A percentile compares a stretch with the other conserved stretches of the same genome.
These are phyloP conservation scores for Cotesia vestalis DNA, from an alignment of 1,140 invertebrate genomes.

Conservation along the genomic window DNA sequence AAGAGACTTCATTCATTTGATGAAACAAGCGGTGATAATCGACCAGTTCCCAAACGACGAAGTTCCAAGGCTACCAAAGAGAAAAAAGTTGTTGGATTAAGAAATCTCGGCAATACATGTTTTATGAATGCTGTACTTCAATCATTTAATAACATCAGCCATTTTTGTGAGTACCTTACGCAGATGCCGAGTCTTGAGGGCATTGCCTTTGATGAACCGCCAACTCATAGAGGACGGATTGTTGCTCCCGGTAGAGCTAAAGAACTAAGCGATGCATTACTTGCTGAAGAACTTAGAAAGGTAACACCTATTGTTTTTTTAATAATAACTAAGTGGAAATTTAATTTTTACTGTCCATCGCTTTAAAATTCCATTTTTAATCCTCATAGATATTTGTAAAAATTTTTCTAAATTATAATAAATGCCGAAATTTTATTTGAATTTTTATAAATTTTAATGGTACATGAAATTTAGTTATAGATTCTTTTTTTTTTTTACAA, in stretches of 20 bases:
- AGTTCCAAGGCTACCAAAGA: constrained; percentile 65
- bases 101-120: constrained; percentile 88
- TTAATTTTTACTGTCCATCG: too few relatives aligned
- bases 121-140: constrained; percentile 91
- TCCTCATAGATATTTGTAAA: too few relatives aligned
- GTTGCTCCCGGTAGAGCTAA: constrained; percentile 73
- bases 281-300: constrained; percentile 83
- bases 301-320: constrained; percentile 22
- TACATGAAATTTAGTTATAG: neutral
- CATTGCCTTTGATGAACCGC: constrained; percentile 61
- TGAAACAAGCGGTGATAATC: constrained; percentile 67
- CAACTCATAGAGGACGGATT: constrained; percentile 70
- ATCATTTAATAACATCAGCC: constrained; percentile 85
- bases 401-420: constrained; percentile 47
- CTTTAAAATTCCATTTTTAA: too few relatives aligned
- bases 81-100: constrained; percentile 78
- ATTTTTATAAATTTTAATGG: neutral
- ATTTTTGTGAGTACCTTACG: constrained; percentile 85
- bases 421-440: neutral
- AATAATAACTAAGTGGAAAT: constrained; percentile 27
- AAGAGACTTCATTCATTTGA: constrained; percentile 71
- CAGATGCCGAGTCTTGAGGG: constrained; percentile 78
- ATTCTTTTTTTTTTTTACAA: constrained; percentile 8
- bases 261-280: constrained; percentile 73
- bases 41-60: constrained; percentile 63